Base-by-base conservation (phyloP, 2,888 invertebrate genomes). In the Linyphia triangularis region DNA sequence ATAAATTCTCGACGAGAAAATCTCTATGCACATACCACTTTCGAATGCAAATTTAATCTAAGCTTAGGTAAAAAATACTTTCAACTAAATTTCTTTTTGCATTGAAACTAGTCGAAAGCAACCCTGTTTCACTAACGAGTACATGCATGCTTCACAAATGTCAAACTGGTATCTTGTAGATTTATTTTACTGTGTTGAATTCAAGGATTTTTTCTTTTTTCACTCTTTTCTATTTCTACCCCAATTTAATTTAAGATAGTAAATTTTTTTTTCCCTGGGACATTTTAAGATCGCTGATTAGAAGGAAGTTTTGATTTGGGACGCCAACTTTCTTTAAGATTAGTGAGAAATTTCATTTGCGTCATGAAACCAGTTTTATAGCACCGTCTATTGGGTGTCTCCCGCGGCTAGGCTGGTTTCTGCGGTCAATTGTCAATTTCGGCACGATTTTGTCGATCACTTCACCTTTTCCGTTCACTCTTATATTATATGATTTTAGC, bases 321-420 rank as follows among this genome's bases (percentile, higher is more conserved):
- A 63, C 28, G 19, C 30, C 67, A 67, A 3, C n/a, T 67, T 67
- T 67, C 33, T 67, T 30, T n/a, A 13, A 30, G 67, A 13, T 43
- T 16, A 16, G 10, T 28, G 33, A 67, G 30, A 67, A 67, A 67
- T 67, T 28, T 67, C 67, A 67, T 67, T 67, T 67, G 30, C 67
- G 67, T 67, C 67, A 67, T 30, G 30, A 26, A 67, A 67, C 67
- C 67, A 67, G 67, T 67, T 67, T 67, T 5, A 16, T 28, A 19
- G 28, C 33, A 30, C 19, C 30, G 67, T 67, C 33, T n/a, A 13
- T 19, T 30, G 30, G 16, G 30, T 30, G 30, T 28, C 67, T 67
- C 67, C 26, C 67, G 67, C 30, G 67, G 67, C 67, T 67, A 33
- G 28, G 67, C 67, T 67, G 67, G 67, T 67, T 67, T 67, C 19